A percentile compares a stretch with the other conserved stretches of the same genome.
phyloP scores from a whole-genome alignment of 2,888 invertebrate species.

The Eurois occulta region DNA sequence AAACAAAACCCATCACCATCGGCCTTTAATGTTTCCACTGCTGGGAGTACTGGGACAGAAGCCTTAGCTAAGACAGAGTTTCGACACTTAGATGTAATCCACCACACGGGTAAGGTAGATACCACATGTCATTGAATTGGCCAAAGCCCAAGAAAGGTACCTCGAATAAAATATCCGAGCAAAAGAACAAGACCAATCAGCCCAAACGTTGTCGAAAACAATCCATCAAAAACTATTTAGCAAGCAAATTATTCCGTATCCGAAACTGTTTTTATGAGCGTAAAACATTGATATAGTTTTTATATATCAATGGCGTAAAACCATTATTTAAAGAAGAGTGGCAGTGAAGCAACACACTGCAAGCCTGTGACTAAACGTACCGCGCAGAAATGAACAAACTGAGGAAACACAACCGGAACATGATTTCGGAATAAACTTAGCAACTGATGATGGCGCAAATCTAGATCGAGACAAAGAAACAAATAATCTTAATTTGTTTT shows the following conservation, averaged over 20 bases:
- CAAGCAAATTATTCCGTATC: conserved; percentile 59
- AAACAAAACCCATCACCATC: background rate
- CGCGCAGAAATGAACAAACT: conserved; percentile 56
- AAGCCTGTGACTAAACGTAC: conserved; percentile 60
- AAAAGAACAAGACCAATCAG: background rate
- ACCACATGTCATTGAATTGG: background rate
- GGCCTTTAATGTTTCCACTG: background rate
- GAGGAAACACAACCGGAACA: conserved; percentile 62
- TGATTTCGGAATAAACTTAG: conserved; percentile 49
- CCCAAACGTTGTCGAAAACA: conserved; percentile 20
- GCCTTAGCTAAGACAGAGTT: background rate
- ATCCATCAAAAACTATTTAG: conserved; percentile 49
- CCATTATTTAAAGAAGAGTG: conserved; percentile 61
- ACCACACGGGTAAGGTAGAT: background rate
- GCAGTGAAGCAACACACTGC: conserved; percentile 49
- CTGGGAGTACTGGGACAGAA: no score
- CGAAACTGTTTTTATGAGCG: conserved; percentile 50
- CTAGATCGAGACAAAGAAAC: conserved; percentile 55
- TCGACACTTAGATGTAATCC: background rate
- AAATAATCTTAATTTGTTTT: conserved; percentile 13
- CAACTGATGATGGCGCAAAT: conserved; percentile 60
- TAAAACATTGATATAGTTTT: no score
- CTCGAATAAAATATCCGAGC: background rate
- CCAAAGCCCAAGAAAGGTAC: background rate
- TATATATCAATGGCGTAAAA: no score